phyloP scores from a whole-genome alignment of 2,888 invertebrate genomes.

The Eurytoma adleriae region DNA sequence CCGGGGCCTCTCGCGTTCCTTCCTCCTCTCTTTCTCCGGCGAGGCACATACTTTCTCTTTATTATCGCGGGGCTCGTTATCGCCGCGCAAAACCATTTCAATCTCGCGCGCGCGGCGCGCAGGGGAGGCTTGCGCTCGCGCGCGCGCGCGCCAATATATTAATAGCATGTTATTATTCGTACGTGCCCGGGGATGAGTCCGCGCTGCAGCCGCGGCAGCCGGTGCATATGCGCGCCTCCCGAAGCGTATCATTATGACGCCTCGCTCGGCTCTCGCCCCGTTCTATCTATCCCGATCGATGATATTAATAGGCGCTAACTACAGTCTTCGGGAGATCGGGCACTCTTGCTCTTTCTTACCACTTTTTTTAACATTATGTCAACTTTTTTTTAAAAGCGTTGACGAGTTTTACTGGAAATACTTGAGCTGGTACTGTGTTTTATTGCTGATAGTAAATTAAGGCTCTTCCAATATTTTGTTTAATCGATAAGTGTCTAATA shows the following conservation, averaged over 20 bases:
- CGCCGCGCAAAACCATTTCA: conserved; percentile 45
- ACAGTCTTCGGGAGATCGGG: conserved; percentile 66
- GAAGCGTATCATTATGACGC: conserved; percentile 71
- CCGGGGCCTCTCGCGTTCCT: neutral
- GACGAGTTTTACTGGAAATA: too few species aligned
- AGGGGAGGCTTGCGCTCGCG: conserved; percentile 12
- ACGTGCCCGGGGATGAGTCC: conserved; percentile 53
- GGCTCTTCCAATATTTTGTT: too few species aligned
- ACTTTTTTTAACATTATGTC: neutral
- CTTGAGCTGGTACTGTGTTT: too few species aligned
- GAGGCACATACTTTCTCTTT: conserved; percentile 25
- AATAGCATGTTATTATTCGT: conserved; percentile 68
- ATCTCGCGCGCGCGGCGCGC: conserved; percentile 13
- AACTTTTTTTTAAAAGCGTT: too few species aligned
- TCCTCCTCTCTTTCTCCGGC: conserved; percentile 1
- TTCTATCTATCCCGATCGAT: conserved; percentile 72
- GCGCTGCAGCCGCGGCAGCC: conserved; percentile 21
- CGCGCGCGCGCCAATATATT: conserved; percentile 63
- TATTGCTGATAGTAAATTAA: too few species aligned
- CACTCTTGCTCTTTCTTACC: conserved; percentile 44
- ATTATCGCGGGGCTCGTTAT: conserved; percentile 40
- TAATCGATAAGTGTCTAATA: too few species aligned
- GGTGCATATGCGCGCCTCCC: neutral
- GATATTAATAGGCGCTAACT: conserved; percentile 74
- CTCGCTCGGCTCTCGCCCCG: conserved; percentile 63